phyloP scores from a whole-genome alignment of 2,113 vertebrate species.

The Marcusenius ussheri region DNA sequence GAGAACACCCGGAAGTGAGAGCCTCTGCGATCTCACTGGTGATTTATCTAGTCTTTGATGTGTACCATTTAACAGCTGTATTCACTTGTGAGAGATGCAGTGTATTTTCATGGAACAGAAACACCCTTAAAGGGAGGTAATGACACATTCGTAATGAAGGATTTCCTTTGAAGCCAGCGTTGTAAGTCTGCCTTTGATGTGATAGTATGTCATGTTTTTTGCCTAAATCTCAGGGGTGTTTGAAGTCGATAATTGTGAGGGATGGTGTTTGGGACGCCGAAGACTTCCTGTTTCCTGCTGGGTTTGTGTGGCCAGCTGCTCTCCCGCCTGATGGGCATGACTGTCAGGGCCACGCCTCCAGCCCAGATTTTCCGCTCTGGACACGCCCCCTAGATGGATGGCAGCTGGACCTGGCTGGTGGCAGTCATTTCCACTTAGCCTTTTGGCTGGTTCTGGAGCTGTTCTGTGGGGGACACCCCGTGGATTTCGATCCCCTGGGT shows the following conservation, averaged over 20 bases:
- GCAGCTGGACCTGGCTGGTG: neutral
- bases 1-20: neutral
- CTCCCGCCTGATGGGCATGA: neutral
- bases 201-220: conserved; percentile 13
- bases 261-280: neutral
- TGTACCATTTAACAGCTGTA: conserved; percentile 9
- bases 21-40: neutral
- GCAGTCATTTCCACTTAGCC: neutral
- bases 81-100: neutral
- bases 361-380: neutral
- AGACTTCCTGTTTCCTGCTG: neutral
- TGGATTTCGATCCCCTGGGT: neutral
- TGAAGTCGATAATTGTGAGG: neutral
- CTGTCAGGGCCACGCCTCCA: neutral
- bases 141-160: conserved; percentile 6
- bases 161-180: conserved; percentile 8
- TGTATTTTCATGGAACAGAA: conserved; percentile 13
- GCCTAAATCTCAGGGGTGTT: neutral
- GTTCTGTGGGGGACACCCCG: neutral
- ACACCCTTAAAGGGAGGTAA: neutral
- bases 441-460: neutral
- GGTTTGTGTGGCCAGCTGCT: neutral
- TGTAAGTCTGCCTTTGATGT: conserved; percentile 16
- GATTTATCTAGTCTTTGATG: conserved; percentile 15
- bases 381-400: neutral